phyloP scores from a whole-genome alignment of 2,888 invertebrate genomes.

The Apodemia mormo region DNA sequence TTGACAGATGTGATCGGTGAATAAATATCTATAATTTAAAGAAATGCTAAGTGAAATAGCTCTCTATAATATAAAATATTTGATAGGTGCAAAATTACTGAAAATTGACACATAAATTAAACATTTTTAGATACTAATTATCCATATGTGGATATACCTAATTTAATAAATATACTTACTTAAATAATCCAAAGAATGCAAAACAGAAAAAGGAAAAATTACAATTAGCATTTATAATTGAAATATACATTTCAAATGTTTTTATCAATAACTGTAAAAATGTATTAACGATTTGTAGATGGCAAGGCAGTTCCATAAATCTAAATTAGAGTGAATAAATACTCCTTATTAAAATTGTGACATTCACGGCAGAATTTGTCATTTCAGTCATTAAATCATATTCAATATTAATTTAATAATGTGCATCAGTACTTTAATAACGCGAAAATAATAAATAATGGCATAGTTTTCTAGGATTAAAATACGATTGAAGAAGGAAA shows the following conservation, averaged over 20 bases:
- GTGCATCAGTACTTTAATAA: not conserved
- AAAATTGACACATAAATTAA: too few species aligned
- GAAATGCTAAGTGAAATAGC: too few species aligned
- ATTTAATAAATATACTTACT: constrained; percentile 7
- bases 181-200: constrained; percentile 7
- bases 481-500: not conserved
- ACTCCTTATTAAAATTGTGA: not conserved
- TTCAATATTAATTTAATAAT: not conserved
- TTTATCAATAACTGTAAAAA: too few species aligned
- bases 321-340: not conserved
- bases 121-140: too few species aligned
- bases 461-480: not conserved
- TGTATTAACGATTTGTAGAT: too few species aligned
- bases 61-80: too few species aligned
- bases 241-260: too few species aligned
- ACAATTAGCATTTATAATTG: too few species aligned
- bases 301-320: not conserved
- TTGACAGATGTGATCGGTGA: too few species aligned
- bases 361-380: not conserved
- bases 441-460: not conserved
- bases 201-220: not conserved
- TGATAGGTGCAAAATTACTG: too few species aligned
- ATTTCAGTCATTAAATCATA: not conserved
- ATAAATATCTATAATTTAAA: too few species aligned
- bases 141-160: not conserved